phyloP scores from a whole-genome alignment of 2,113 vertebrate genomes.

The Actinemys pallida region DNA sequence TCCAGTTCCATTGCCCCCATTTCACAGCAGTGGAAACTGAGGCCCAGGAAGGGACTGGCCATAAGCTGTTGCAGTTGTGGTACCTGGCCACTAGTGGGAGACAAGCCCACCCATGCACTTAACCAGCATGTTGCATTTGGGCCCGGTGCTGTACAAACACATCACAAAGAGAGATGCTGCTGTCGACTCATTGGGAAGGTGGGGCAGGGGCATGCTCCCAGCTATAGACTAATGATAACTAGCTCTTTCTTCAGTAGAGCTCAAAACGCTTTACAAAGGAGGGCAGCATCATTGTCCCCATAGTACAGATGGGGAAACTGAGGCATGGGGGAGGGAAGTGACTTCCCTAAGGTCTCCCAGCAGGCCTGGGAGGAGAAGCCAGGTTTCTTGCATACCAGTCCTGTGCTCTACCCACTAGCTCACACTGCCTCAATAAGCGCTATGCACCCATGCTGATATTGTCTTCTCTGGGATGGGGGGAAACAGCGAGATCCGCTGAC shows the following conservation, averaged over 20 bases:
- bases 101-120: background rate
- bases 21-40: background rate
- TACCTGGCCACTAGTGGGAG: background rate
- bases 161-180: background rate
- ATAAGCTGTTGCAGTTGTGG: background rate
- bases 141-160: background rate
- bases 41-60: background rate
- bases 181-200: too few relatives aligned
- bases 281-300: background rate
- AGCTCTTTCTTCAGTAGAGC: background rate
- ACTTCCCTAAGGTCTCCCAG: too few relatives aligned
- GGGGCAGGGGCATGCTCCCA: background rate
- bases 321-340: background rate
- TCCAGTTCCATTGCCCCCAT: background rate
- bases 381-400: too few relatives aligned
- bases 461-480: too few relatives aligned
- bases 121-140: background rate
- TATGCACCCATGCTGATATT: too few relatives aligned
- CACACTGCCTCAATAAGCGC: too few relatives aligned
- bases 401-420: too few relatives aligned
- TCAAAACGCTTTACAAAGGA: background rate
- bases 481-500: too few relatives aligned
- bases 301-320: background rate
- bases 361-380: too few relatives aligned
- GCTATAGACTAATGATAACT: background rate